A percentile compares a stretch with the other conserved stretches of the same genome.
These are phyloP conservation scores for Drosophila insularis DNA, from an alignment of 1,140 invertebrate species.

Conservation along the genomic window DNA sequence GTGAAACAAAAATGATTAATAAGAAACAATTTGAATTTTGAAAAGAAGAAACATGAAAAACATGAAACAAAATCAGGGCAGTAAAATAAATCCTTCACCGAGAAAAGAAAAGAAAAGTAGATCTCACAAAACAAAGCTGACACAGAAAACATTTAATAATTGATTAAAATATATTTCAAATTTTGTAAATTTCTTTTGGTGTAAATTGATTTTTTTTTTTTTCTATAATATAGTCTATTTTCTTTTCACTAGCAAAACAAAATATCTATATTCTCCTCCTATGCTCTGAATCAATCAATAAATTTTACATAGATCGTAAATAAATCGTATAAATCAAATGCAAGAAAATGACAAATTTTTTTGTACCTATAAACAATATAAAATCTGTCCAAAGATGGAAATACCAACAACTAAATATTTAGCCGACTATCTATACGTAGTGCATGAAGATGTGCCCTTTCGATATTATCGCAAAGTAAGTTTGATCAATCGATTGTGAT, in stretches of 20 bases:
- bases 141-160: too few relatives aligned
- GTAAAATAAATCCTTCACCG: too few relatives aligned
- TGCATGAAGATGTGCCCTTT: conserved; percentile 82
- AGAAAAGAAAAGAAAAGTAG: too few relatives aligned
- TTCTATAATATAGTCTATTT: too few relatives aligned
- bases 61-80: too few relatives aligned
- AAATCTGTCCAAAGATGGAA: conserved; percentile 82
- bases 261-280: too few relatives aligned
- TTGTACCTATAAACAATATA: conserved; percentile 73
- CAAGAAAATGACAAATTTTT: conserved; percentile 82
- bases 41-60: too few relatives aligned
- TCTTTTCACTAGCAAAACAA: too few relatives aligned
- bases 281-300: not conserved
- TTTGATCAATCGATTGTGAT: conserved; percentile 14
- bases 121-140: too few relatives aligned
- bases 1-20: not conserved
- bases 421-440: conserved; percentile 82
- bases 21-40: not conserved
- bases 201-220: too few relatives aligned
- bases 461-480: conserved; percentile 82
- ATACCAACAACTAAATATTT: conserved; percentile 82
- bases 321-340: conserved; percentile 64
- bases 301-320: conserved; percentile 37
- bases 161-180: too few relatives aligned
- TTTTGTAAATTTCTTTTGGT: too few relatives aligned